Conservation (phyloP, 2,888 invertebrate species). For the Abscondita cerata region DNA sequence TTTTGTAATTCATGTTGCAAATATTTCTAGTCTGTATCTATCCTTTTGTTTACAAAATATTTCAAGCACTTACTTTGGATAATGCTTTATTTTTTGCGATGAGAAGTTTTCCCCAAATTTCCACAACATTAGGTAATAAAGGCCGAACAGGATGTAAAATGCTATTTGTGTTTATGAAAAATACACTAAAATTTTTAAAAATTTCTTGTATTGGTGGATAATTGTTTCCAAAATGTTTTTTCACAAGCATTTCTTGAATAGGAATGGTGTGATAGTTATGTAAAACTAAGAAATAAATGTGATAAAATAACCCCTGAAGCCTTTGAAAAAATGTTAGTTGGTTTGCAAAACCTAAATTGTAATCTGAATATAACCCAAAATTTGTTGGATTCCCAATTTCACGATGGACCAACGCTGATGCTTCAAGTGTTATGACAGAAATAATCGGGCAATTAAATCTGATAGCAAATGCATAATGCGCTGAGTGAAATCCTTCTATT, state of each 20-base stretch:
- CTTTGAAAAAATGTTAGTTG: slow-evolving; percentile 46
- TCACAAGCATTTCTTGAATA: slow-evolving; percentile 12
- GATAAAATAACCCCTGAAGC: slow-evolving; percentile 14
- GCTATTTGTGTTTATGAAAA: slow-evolving; percentile 51
- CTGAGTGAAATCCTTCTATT: neutral
- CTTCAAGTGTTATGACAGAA: slow-evolving; percentile 50
- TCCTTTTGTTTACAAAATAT: no score
- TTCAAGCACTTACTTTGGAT: no score
- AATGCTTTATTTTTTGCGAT: no score
- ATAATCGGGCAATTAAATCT: slow-evolving; percentile 52
- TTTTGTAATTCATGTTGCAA: no score
- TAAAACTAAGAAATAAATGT: no score
- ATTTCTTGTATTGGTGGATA: slow-evolving; percentile 44
- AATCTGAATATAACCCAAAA: slow-evolving; percentile 51
- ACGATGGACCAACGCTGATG: slow-evolving; percentile 45
- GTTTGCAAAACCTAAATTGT: slow-evolving; percentile 42
- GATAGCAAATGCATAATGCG: slow-evolving; percentile 43
- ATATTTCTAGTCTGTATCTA: no score
- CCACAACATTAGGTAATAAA: slow-evolving; percentile 49
- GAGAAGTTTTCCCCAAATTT: slow-evolving; percentile 51
- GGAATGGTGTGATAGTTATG: neutral
- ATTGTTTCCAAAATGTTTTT: slow-evolving; percentile 48
- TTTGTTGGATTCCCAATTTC: slow-evolving; percentile 50
- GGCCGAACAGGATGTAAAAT: slow-evolving; percentile 49
- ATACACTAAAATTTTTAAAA: slow-evolving; percentile 47